phyloP scores from a whole-genome alignment of 2,113 vertebrate genomes.

The Cryptoleucopteryx plumbea region DNA sequence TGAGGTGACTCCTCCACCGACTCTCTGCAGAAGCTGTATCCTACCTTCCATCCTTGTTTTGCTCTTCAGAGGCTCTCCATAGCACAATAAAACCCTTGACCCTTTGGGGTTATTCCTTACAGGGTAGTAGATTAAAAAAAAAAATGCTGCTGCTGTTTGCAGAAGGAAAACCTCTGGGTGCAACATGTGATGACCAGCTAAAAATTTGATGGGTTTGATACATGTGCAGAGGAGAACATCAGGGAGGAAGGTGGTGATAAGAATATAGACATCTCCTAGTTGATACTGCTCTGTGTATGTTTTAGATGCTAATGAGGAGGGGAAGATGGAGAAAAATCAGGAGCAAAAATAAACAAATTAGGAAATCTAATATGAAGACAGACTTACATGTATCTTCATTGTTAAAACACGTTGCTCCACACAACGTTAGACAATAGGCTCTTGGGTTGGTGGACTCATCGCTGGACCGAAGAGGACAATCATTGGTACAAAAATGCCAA shows the following conservation, averaged over 20 bases:
- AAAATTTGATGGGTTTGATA: neutral
- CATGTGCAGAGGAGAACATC: neutral
- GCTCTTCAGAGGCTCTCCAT: neutral
- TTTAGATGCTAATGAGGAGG: neutral
- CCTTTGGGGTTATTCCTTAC: neutral
- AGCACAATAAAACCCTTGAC: neutral
- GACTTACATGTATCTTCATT: neutral
- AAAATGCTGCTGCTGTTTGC: neutral
- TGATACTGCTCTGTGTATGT: neutral
- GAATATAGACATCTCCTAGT: neutral
- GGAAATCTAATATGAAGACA: neutral
- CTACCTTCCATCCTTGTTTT: neutral
- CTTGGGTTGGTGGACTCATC: neutral
- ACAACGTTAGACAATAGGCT: neutral
- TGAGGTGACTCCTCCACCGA: neutral
- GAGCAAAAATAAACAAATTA: neutral
- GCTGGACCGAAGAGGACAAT: neutral
- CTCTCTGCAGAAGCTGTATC: neutral
- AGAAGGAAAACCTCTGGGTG: neutral
- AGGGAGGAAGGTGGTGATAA: neutral
- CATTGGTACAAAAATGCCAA: neutral
- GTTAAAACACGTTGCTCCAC: neutral
- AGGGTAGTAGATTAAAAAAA: neutral
- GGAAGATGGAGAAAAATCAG: neutral
- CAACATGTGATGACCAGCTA: no score